Conservation (phyloP, 2,797 vertebrate species). For the Gobionotothen gibberifrons region DNA sequence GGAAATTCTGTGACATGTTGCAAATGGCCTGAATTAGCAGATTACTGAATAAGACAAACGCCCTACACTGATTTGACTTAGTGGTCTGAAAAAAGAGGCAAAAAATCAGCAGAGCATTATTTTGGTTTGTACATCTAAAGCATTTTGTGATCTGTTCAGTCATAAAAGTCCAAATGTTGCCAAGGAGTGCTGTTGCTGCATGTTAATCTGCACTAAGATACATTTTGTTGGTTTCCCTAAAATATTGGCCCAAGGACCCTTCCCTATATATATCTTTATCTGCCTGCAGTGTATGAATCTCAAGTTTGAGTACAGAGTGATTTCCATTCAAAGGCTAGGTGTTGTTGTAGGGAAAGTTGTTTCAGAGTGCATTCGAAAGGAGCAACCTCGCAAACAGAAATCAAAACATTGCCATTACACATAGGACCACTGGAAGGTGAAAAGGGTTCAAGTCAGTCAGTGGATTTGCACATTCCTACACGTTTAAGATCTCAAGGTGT, state of each 20-base stretch:
- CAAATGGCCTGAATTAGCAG: constrained; percentile 75
- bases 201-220: constrained; percentile 84
- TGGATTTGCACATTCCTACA: constrained; percentile 30
- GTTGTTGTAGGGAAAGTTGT: constrained; percentile 62
- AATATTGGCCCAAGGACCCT: constrained; percentile 82
- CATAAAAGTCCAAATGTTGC: constrained; percentile 78
- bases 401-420: constrained; percentile 51
- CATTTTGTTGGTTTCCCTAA: constrained; percentile 83
- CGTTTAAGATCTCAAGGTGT: constrained; percentile 43
- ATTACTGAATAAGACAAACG: constrained; percentile 63
- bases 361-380: constrained; percentile 54
- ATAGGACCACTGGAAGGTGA: constrained; percentile 48
- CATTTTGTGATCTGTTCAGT: constrained; percentile 78
- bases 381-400: constrained; percentile 57
- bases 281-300: constrained; percentile 74
- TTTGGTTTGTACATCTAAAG: constrained; percentile 72
- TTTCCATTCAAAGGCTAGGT: constrained; percentile 67
- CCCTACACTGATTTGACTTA: constrained; percentile 64
- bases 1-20: constrained; percentile 82
- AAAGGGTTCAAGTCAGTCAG: constrained; percentile 22
- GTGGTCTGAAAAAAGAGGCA: constrained; percentile 39
- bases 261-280: constrained; percentile 75
- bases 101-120: constrained; percentile 66
- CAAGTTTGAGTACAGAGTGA: constrained; percentile 66
- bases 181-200: constrained; percentile 86